Base-by-base conservation (phyloP, 2,113 vertebrate genomes). In the Anser brachyrhynchus region DNA sequence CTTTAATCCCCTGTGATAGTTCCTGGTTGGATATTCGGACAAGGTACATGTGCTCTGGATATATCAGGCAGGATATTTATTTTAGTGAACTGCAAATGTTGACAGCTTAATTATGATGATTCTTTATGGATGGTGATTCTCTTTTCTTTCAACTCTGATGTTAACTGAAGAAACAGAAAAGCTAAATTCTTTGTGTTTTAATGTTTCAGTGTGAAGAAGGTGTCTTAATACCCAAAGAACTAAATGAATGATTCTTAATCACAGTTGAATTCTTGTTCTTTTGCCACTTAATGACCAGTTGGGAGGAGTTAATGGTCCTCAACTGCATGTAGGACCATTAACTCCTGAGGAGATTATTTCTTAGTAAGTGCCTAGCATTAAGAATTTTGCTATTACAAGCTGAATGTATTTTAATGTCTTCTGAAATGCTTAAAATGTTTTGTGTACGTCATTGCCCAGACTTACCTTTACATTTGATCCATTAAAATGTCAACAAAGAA, bases 241-340 rank as follows among this genome's bases (percentile, higher is more conserved):
- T 80, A 76, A 87, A 57, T 18, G 31, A 54, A 80, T 33, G 22
- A 75, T 67, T 80, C 73, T 87, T 84, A 90, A 80, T 90, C 31
- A 43, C 55, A 52, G 35, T 58, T 49, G n/a, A 16, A 49, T 71
- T 84, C 41, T 90, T 80, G 19, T 54, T 79, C 70, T 84, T 90
- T 72, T 90, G 52, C 49, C 44, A 81, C 31, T 73, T 94, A 90
- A 87, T 77, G 54, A 87, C 54, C 74, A 77, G 22, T 13, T 84
- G 59, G 59, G 78, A 92, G 37, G 69, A 92, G 43, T 64, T 95
- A 84, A 84, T 87, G 65, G 43, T 58, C 74, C 83, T 84, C 59
- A 84, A 7, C 49, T 77, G 43, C 49, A 55, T 84, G 59, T 81
- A 69, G 59, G 83, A 73, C n/a, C 54, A 81, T 90, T 84, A 94